Evolutionary conservation across 1,140 invertebrate species (phyloP).

Genomic region (Apis laboriosa): DNA sequence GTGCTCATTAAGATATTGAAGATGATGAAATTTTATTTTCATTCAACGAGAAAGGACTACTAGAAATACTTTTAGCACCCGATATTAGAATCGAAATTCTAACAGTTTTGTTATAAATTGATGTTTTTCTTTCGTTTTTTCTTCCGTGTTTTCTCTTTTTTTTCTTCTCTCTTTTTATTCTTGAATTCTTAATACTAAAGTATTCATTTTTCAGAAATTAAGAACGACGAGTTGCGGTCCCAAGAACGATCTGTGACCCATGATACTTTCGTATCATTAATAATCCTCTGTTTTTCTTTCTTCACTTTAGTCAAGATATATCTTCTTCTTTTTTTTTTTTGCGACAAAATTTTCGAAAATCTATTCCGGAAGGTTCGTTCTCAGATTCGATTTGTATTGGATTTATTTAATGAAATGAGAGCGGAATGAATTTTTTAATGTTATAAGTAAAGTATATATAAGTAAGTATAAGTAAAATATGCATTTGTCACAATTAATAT

Average conservation of each 20-base stretch:
- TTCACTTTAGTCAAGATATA: neutral
- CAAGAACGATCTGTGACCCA: neutral
- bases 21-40: conserved; percentile 37
- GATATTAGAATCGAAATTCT: neutral
- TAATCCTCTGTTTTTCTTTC: neutral
- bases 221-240: neutral
- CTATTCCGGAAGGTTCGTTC: conserved; percentile 16
- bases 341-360: neutral
- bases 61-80: neutral
- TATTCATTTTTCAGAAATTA: neutral
- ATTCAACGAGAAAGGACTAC: neutral
- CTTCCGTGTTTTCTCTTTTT: neutral
- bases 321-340: neutral
- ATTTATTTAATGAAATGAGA: neutral
- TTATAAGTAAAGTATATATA: too few species aligned
- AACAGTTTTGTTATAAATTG: neutral
- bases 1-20: conserved; percentile 20
- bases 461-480: too few species aligned
- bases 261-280: neutral
- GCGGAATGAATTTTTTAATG: too few species aligned
- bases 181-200: conserved; percentile 1
- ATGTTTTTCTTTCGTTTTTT: neutral
- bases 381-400: neutral
- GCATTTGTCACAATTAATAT: too few species aligned
- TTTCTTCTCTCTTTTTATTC: neutral